Evolutionary conservation across 1,140 invertebrate species (phyloP).

Genomic region (Diprion similis): DNA sequence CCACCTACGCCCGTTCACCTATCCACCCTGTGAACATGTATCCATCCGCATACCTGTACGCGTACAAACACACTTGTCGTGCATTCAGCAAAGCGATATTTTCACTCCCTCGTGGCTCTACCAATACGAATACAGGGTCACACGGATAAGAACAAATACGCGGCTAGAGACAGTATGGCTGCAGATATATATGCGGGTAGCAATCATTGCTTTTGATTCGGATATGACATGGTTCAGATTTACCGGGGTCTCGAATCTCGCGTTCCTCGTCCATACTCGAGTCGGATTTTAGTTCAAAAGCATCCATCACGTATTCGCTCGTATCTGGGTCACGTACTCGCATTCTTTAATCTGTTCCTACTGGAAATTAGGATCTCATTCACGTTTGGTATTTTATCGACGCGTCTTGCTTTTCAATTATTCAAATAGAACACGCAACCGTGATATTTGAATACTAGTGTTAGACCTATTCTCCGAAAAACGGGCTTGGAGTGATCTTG

Average conservation of each 20-base stretch:
- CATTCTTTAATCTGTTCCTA: not conserved
- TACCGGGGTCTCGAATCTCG: not conserved
- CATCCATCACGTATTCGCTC: not conserved
- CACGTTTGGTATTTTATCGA: not conserved
- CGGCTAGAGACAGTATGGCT: not conserved
- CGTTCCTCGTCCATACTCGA: not conserved
- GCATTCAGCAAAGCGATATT: not conserved
- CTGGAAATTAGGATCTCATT: not conserved
- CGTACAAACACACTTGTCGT: not conserved
- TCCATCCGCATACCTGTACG: not conserved
- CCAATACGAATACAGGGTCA: not conserved
- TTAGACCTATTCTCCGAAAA: not conserved
- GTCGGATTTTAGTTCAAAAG: not conserved
- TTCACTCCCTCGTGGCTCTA: slow-evolving; percentile 1
- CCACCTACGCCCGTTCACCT: no score
- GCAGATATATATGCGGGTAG: not conserved
- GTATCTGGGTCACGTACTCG: not conserved
- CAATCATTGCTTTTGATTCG: not conserved
- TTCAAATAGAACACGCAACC: not conserved
- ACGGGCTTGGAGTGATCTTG: not conserved
- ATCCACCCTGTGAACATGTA: no score
- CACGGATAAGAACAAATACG: not conserved
- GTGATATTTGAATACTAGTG: not conserved
- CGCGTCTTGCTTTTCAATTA: not conserved
- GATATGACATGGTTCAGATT: not conserved